Conservation (phyloP, 2,797 vertebrate genomes). For the Intellagama lesueurii region DNA sequence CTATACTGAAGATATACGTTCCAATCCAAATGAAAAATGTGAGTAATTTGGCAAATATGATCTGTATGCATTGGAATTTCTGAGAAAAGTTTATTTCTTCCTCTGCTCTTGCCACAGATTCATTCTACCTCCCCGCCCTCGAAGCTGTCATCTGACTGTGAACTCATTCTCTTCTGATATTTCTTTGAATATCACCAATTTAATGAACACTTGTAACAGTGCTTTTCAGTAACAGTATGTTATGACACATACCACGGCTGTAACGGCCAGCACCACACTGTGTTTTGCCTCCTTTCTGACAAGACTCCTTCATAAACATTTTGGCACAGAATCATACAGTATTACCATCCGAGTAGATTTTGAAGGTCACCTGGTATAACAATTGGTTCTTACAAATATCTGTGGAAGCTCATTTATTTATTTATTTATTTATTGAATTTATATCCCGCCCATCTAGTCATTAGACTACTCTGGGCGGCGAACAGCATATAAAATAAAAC, state of each 20-base stretch:
- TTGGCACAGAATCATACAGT: not conserved
- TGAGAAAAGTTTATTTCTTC: not conserved
- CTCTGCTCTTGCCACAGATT: no score
- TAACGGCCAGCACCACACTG: not conserved
- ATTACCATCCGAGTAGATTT: not conserved
- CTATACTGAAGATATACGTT: not conserved
- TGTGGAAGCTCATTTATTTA: no score
- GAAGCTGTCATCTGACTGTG: not conserved
- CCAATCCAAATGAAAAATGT: not conserved
- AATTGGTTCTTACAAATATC: no score
- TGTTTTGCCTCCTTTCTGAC: not conserved
- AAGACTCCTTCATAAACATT: not conserved
- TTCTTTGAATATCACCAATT: not conserved
- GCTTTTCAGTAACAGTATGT: not conserved
- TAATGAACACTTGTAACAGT: not conserved
- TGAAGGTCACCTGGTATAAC: not conserved
- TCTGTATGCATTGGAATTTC: not conserved
- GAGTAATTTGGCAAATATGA: not conserved
- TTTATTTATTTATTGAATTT: no score
- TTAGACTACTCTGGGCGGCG: no score
- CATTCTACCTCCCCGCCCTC: no score
- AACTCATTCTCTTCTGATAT: not conserved
- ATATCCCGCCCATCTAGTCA: no score
- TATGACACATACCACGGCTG: not conserved
- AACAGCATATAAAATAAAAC: no score